These are phyloP conservation scores for Hemicordylus capensis DNA, from an alignment of 2,113 vertebrate genomes.

Conservation along the genomic window DNA sequence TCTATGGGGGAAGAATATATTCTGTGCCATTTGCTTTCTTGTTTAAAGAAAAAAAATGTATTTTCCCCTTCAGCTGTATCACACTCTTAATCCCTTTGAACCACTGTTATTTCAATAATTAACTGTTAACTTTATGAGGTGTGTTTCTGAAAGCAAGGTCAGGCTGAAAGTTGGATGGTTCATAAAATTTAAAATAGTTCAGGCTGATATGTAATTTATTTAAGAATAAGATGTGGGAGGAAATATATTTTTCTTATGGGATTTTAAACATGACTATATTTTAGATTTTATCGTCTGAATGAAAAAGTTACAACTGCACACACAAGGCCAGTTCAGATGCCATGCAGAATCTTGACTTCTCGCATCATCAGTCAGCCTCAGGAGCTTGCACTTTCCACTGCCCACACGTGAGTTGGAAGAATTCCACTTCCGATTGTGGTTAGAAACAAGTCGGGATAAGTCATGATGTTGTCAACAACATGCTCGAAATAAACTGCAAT, in stretches of 20 bases:
- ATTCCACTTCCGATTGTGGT: no score
- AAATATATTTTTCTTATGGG: not conserved
- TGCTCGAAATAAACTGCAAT: no score
- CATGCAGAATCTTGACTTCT: no score
- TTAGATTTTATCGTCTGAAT: conserved; percentile 1
- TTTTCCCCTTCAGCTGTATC: not conserved
- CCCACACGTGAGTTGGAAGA: no score
- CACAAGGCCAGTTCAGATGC: no score
- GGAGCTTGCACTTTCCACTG: no score
- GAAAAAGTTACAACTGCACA: no score
- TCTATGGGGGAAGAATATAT: not conserved
- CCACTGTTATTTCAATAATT: not conserved
- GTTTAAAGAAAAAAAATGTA: not conserved
- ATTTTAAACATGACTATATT: not conserved
- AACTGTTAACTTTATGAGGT: not conserved
- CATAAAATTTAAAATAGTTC: conserved; percentile 16
- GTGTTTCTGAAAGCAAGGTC: conserved; percentile 31
- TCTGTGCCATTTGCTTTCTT: not conserved
- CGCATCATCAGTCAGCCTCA: no score
- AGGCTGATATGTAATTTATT: conserved; percentile 12
- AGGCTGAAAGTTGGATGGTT: conserved; percentile 21
- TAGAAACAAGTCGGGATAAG: no score
- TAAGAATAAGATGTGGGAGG: not conserved
- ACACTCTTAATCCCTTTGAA: not conserved
- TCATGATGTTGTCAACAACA: no score